phyloP scores from a whole-genome alignment of 2,888 invertebrate species.

The Campoplex capitator region DNA sequence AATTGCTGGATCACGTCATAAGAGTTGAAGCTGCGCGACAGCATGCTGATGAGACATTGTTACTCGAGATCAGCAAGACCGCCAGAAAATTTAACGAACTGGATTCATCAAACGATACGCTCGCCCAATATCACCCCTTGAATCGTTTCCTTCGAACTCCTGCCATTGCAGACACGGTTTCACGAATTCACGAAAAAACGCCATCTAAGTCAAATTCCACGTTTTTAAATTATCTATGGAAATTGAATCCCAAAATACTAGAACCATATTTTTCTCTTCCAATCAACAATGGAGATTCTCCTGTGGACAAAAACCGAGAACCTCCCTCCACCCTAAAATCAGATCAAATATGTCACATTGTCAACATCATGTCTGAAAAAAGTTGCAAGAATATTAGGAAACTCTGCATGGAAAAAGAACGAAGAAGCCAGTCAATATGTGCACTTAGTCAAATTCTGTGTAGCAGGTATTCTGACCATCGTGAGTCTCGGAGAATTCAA shows the following conservation, averaged over 20 bases:
- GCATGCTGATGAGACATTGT: conserved; percentile 27
- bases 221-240: background rate
- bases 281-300: background rate
- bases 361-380: background rate
- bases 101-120: background rate
- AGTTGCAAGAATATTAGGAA: conserved; percentile 1
- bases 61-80: background rate
- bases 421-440: background rate
- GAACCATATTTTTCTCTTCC: background rate
- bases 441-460: conserved; percentile 4
- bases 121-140: background rate
- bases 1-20: conserved; percentile 23
- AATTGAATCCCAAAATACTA: background rate
- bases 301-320: background rate
- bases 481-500: conserved; percentile 4
- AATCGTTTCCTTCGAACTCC: conserved; percentile 7
- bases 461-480: background rate
- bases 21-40: conserved; percentile 8
- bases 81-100: background rate
- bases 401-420: background rate
- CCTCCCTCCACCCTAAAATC: background rate
- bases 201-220: background rate
- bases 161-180: background rate
- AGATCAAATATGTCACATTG: conserved; percentile 3
- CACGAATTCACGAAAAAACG: conserved; percentile 6